A percentile compares a stretch with the other conserved stretches of the same genome.
These are phyloP conservation scores for Chionis minor DNA, from an alignment of 2,113 vertebrate species.

Conservation along the genomic window DNA sequence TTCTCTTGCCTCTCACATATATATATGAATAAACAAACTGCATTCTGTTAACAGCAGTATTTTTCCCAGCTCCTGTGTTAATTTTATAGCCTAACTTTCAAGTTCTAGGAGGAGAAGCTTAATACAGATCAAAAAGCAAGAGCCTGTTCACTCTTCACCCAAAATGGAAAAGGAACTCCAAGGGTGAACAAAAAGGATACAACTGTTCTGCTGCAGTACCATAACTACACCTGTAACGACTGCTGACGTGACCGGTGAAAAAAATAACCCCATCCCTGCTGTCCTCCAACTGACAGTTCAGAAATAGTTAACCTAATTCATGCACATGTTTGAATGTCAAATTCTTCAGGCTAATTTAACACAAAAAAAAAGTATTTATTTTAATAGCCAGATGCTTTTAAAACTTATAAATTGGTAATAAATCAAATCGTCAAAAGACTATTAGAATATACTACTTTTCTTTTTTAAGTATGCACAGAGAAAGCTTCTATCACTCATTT, in stretches of 20 bases:
- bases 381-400: background rate
- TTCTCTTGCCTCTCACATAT: background rate
- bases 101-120: constrained; percentile 18
- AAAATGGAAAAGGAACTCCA: constrained; percentile 20
- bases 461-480: background rate
- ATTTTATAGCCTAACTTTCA: constrained; percentile 14
- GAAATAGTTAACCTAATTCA: background rate
- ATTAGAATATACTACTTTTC: background rate
- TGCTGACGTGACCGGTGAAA: background rate
- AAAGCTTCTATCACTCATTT: background rate
- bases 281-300: background rate
- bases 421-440: background rate
- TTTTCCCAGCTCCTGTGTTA: constrained; percentile 27
- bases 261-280: background rate
- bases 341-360: background rate
- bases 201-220: constrained; percentile 12
- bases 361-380: background rate
- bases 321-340: background rate
- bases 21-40: background rate
- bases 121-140: constrained; percentile 42
- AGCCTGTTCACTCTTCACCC: constrained; percentile 37
- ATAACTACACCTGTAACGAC: background rate
- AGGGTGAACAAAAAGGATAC: constrained; percentile 36
- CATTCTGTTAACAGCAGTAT: background rate
- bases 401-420: background rate